Base-by-base conservation (phyloP, 1,140 invertebrate species). In the Drosophila sucinea region DNA sequence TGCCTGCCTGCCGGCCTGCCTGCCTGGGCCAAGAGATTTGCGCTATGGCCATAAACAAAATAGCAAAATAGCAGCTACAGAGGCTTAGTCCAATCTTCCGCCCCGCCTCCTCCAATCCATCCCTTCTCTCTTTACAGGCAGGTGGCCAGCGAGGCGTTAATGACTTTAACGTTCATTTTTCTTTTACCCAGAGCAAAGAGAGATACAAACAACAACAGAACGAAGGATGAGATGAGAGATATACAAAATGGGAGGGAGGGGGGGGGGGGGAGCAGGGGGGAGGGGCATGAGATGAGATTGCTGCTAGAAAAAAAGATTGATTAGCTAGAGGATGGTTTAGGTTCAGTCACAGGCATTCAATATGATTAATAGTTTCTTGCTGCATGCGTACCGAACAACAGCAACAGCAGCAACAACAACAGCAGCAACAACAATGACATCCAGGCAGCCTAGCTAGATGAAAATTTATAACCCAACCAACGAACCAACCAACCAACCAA, bases 311-410 rank as follows among this genome's bases (percentile, higher is more conserved):
- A 63, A 75, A 89, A 86, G 83, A 86, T 86, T 86, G 83, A 86
- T 86, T 86, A 86, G 83, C 79, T 72, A 63, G 82, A 77, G 68
- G 8, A 41, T 38, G 32, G n/a, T 60, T 61, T 58, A 51, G 51
- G n/a, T 60, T 61, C 62, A 51, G 51, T 60, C 57, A 60, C 70
- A 63, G 69, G 55, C 79, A 85, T 78, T 82, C 83, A 87, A 87
- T 86, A 86, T 86, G 83, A 86, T 86, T 86, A 86, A 86, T 86
- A 86, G 83, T 86, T 87, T 76, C 68, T 72, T 87, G 82, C 83
- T 87, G 83, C 73, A 78, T 87, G 83, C 82, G 82, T 86, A 63
- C 73, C 81, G 56, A 69, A 41, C 74, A 77, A 75, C 77, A 70
- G 55, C 73, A 74, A 74, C 65, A 73, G 54, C 33, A 72, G 32